These are phyloP conservation scores for Corella eumyota DNA, from an alignment of 23 tunicate species.

Conservation along the genomic window DNA sequence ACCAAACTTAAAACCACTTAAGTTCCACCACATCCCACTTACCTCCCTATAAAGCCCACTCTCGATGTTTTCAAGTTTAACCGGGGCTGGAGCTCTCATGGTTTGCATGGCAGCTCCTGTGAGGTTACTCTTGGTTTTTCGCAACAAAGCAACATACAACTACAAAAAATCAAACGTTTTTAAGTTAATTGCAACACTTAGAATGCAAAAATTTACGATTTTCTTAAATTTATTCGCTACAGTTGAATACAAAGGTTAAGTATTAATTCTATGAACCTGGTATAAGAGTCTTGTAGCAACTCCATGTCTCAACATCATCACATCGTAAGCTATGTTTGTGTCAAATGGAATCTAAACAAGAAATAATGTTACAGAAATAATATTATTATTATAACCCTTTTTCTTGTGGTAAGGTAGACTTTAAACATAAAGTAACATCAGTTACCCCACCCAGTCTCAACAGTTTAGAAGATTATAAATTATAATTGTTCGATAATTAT, in stretches of 20 bases:
- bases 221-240: no score
- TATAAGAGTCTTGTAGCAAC: conserved; percentile 81
- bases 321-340: conserved; percentile 76
- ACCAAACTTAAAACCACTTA: not conserved
- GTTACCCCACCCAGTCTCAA: not conserved
- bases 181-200: not conserved
- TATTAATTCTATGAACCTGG: conserved; percentile 28
- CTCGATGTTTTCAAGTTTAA: conserved; percentile 61
- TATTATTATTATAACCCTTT: not conserved
- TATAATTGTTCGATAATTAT: no score
- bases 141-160: conserved; percentile 64
- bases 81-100: conserved; percentile 81
- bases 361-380: not conserved
- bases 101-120: conserved; percentile 93
- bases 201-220: no score
- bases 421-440: no score
- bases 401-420: not conserved
- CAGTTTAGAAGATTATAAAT: not conserved
- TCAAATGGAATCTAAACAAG: conserved; percentile 81
- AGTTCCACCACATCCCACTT: no score
- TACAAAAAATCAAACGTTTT: conserved; percentile 1
- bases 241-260: not conserved
- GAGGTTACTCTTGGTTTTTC: conserved; percentile 68
- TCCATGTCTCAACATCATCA: conserved; percentile 80
- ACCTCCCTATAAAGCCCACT: conserved; percentile 77